These are phyloP conservation scores for Lapara coniferarum DNA, from an alignment of 2,888 invertebrate genomes.

Conservation along the genomic window DNA sequence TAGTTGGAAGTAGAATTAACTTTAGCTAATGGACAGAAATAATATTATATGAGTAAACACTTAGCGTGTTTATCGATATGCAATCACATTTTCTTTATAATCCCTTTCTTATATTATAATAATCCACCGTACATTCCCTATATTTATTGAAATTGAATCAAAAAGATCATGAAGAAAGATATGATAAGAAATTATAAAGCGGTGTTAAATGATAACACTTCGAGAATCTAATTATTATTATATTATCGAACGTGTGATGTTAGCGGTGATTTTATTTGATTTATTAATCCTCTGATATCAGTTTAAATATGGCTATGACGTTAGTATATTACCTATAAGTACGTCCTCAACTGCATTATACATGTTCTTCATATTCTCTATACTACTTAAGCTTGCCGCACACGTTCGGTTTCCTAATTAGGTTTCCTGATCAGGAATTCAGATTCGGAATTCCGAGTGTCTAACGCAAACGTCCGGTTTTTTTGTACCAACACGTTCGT, in stretches of 20 bases:
- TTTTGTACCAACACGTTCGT: too few relatives aligned
- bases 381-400: too few relatives aligned
- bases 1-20: neutral
- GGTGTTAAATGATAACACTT: slow-evolving; percentile 56
- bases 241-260: slow-evolving; percentile 49
- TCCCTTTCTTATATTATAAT: slow-evolving; percentile 4
- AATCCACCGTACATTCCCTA: slow-evolving; percentile 26
- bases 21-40: neutral
- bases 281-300: slow-evolving; percentile 35
- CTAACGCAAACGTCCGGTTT: too few relatives aligned
- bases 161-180: slow-evolving; percentile 54
- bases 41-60: neutral
- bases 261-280: slow-evolving; percentile 60
- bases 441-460: too few relatives aligned
- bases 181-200: slow-evolving; percentile 52
- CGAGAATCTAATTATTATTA: slow-evolving; percentile 49
- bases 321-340: neutral
- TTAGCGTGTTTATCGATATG: neutral
- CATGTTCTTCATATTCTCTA: too few relatives aligned
- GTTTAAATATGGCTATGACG: slow-evolving; percentile 4
- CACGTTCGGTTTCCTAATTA: too few relatives aligned
- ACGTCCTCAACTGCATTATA: too few relatives aligned
- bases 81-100: slow-evolving; percentile 16
- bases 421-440: too few relatives aligned
- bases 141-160: slow-evolving; percentile 30